phyloP scores from a whole-genome alignment of 2,797 vertebrate genomes.

The Acrocephalus scirpaceus region DNA sequence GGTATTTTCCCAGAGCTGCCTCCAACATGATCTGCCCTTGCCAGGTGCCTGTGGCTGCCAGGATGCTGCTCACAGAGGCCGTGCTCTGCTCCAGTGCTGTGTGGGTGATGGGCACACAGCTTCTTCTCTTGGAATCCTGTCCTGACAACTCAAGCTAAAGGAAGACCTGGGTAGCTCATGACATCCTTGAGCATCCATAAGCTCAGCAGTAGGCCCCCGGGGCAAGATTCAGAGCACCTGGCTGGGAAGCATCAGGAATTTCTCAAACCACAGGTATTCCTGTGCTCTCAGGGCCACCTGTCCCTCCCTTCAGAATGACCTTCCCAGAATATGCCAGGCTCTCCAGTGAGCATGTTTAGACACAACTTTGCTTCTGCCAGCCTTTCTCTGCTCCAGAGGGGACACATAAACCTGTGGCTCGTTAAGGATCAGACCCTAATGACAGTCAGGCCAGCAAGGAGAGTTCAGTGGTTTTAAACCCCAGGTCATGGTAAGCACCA shows the following conservation, averaged over 20 bases:
- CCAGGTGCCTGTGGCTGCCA: neutral
- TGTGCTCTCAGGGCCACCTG: neutral
- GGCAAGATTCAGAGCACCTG: neutral
- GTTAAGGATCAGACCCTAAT: neutral
- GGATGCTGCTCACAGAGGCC: neutral
- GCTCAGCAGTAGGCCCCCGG: neutral
- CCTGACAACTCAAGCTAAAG: rapidly evolving
- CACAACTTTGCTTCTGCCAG: neutral
- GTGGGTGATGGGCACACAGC: neutral
- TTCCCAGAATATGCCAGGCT: neutral
- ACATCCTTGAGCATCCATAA: neutral
- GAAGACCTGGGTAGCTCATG: neutral
- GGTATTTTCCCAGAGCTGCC: neutral
- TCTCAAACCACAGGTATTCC: neutral
- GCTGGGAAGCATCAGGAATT: neutral
- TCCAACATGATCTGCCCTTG: rapidly evolving
- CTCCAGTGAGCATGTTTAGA: neutral
- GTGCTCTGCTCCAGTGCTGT: rapidly evolving
- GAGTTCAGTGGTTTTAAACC: neutral
- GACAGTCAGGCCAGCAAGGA: neutral
- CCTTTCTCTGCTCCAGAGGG: neutral
- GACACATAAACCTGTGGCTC: neutral
- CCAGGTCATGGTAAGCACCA: neutral
- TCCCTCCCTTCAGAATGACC: neutral
- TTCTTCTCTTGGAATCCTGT: neutral